Base-by-base conservation (phyloP, 2,888 invertebrate genomes). In the Bembecia ichneumoniformis region DNA sequence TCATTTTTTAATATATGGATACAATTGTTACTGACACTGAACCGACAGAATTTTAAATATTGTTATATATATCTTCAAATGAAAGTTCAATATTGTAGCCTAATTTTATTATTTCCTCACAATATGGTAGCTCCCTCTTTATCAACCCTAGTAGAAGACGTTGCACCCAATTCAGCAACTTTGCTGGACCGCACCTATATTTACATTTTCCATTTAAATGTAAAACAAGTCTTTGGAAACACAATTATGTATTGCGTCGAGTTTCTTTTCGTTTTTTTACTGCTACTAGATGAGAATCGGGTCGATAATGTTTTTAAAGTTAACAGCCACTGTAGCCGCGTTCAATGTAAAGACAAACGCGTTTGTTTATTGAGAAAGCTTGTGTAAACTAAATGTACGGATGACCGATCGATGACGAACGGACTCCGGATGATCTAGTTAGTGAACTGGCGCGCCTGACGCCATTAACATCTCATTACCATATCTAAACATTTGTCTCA, bases 381-480 rank as follows among this genome's bases (percentile, higher is more conserved):
- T 68, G 66, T 64, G 69, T 66, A 69, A 68, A 72, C 67, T 61
- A 58, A 46, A 48, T 40, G 20, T 47, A 15, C 65, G 66, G 60
- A 73, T 73, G 74, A 64, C 65, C 73, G 70, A 65, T 68, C 49
- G 55, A 48, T 16, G 15, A 48, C 45, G 63, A 58, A 60, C 69
- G 68, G 64, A 66, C 62, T 67, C 64, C 64, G 71, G 72, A 72
- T 82, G 83, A 83, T 84, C 82, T 74, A 83, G 81, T 84, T 81
- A 55, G 64, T 59, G 70, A 70, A 70, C 71, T 68, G 68, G 68
- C 68, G 65, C 57, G 58, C 60, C 67, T 61, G 62, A 28, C 28
- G 28, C 74, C 71, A 84, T 87, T 86, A 84, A 70, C 86, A 87
- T 84, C 67, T 82, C 73, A 83, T 87, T 83, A 86, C 59, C 86